Conservation (phyloP, 2,797 vertebrate genomes). For the Schizopygopsis malacanthus region DNA sequence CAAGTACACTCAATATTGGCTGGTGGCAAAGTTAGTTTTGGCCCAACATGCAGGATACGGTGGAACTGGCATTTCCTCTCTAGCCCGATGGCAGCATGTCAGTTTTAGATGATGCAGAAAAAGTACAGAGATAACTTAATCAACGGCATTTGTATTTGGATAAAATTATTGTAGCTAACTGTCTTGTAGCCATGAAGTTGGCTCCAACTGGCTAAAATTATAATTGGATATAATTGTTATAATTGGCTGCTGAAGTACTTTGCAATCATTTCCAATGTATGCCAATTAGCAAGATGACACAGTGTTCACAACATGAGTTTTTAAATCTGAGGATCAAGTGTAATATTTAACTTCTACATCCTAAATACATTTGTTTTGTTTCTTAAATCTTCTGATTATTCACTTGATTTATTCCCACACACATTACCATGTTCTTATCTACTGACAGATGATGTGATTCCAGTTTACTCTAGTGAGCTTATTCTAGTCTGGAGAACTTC, state of each 20-base stretch:
- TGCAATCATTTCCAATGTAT: not conserved
- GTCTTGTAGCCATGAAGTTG: not conserved
- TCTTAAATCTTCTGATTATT: not conserved
- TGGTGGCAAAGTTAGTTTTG: not conserved
- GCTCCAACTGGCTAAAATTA: not conserved
- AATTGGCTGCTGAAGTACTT: constrained; percentile 1
- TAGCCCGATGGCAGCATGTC: not conserved
- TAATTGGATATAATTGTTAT: constrained; percentile 26
- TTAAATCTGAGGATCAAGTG: not conserved
- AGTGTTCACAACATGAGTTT: not conserved
- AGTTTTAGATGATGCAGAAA: not conserved
- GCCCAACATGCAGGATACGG: constrained; percentile 3
- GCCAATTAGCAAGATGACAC: constrained; percentile 7
- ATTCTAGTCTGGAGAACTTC: constrained; percentile 13
- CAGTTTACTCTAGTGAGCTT: not conserved
- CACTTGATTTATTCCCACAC: not conserved
- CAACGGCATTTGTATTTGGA: not conserved
- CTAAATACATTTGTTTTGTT: not conserved
- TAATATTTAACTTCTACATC: constrained; percentile 9
- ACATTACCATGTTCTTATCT: not conserved
- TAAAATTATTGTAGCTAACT: not conserved
- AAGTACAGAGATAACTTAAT: not conserved
- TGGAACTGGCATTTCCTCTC: not conserved
- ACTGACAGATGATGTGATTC: not conserved
- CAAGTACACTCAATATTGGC: not conserved